phyloP scores from a whole-genome alignment of 2,888 invertebrate species.

The Ochropleura plecta region DNA sequence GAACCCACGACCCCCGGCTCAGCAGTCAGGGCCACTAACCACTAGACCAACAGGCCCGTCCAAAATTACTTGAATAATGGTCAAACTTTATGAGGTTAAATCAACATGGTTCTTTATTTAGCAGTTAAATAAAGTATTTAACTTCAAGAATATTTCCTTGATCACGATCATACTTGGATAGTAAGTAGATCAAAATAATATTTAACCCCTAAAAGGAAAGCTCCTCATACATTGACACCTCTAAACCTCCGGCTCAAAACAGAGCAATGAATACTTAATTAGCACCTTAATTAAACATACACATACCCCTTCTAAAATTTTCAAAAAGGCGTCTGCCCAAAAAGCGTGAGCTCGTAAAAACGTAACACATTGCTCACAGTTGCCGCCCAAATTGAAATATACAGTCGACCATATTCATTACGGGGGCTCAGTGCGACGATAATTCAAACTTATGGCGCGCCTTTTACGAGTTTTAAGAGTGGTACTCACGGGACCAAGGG shows the following conservation, averaged over 20 bases:
- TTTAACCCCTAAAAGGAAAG: background rate
- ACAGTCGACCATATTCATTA: constrained; percentile 88
- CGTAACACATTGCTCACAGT: constrained; percentile 76
- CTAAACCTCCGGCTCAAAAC: constrained; percentile 4
- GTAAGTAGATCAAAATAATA: background rate
- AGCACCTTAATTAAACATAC: constrained; percentile 59
- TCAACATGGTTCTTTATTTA: no score
- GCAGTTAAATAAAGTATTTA: background rate
- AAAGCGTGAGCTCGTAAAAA: constrained; percentile 75
- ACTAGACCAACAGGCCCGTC: no score
- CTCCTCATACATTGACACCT: background rate
- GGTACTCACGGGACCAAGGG: constrained; percentile 73
- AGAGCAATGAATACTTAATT: constrained; percentile 56
- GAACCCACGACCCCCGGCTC: no score
- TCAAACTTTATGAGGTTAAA: background rate
- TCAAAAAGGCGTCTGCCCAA: constrained; percentile 61
- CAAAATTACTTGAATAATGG: background rate
- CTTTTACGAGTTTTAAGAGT: constrained; percentile 87
- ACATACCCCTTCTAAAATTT: constrained; percentile 57
- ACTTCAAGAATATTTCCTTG: background rate
- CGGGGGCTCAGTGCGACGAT: constrained; percentile 77
- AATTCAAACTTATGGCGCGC: constrained; percentile 86
- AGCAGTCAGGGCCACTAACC: no score
- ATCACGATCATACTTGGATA: background rate
- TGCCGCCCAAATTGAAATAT: constrained; percentile 86